Conservation (phyloP, 2,797 vertebrate species). For the Limnodromus scolopaceus region DNA sequence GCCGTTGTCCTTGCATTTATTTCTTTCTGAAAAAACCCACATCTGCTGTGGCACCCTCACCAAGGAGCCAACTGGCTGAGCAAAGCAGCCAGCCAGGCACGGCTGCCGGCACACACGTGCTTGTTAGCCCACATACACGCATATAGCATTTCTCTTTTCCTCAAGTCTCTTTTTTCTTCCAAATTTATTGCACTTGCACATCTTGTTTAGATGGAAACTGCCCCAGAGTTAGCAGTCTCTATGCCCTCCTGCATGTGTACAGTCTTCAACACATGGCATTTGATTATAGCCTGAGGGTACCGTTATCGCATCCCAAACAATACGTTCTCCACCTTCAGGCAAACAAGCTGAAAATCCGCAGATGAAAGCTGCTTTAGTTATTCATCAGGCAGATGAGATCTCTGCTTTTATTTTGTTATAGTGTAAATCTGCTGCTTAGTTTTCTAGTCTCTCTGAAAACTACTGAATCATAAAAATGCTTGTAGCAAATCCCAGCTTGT, state of each 20-base stretch:
- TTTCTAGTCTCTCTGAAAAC: constrained; percentile 45
- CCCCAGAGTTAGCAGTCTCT: background rate
- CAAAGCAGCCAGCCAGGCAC: background rate
- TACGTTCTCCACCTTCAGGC: constrained; percentile 46
- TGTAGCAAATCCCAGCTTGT: constrained; percentile 52
- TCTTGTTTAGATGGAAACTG: background rate
- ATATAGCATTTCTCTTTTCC: background rate
- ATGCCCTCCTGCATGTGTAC: background rate
- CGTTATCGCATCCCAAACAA: background rate
- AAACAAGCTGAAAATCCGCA: constrained; percentile 33
- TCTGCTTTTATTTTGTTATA: constrained; percentile 64
- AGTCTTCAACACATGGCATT: background rate
- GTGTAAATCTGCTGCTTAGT: constrained; percentile 60
- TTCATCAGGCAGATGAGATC: constrained; percentile 66
- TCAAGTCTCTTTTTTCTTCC: background rate
- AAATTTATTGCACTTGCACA: background rate
- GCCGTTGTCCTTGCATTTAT: background rate
- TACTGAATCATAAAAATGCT: constrained; percentile 61
- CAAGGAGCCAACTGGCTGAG: background rate
- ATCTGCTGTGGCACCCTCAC: background rate
- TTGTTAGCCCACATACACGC: background rate
- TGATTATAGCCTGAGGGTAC: background rate
- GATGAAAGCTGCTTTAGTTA: constrained; percentile 50
- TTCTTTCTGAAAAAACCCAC: background rate
- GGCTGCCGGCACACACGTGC: background rate